phyloP scores from a whole-genome alignment of 2,888 invertebrate species.

The Arctia plantaginis region DNA sequence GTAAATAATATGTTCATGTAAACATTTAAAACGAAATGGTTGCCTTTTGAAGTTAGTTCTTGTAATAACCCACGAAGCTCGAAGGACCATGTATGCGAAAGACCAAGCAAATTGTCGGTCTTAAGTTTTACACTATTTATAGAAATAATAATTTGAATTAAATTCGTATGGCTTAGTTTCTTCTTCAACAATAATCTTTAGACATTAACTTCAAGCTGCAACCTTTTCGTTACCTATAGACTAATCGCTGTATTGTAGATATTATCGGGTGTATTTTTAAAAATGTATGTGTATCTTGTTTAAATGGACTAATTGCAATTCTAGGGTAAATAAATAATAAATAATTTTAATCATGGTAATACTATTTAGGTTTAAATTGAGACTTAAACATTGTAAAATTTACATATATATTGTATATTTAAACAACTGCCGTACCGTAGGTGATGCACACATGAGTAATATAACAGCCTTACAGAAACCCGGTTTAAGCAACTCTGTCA shows the following conservation, averaged over 20 bases:
- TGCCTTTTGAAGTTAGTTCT: background rate
- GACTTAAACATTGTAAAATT: background rate
- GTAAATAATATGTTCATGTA: constrained; percentile 4
- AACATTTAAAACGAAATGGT: background rate
- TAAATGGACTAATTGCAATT: background rate
- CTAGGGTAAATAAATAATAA: background rate
- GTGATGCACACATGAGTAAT: background rate
- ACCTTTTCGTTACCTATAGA: background rate
- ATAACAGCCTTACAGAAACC: too few relatives aligned
- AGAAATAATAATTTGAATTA: too few relatives aligned
- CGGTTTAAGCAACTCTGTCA: background rate
- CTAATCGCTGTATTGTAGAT: background rate
- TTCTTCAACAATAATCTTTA: background rate
- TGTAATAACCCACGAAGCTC: background rate
- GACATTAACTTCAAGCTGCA: background rate
- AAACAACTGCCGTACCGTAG: background rate
- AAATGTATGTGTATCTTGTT: background rate
- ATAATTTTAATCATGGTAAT: background rate
- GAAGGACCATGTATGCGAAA: too few relatives aligned
- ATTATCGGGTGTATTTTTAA: background rate
- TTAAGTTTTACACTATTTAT: too few relatives aligned
- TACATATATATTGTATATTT: too few relatives aligned
- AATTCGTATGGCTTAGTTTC: too few relatives aligned
- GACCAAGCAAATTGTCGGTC: too few relatives aligned
- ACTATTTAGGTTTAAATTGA: background rate